Percentiles rank a stretch among this genome's conserved stretches.
Evolutionary conservation across 2,113 vertebrate species (phyloP).

Genomic region (Anseranas semipalmata): DNA sequence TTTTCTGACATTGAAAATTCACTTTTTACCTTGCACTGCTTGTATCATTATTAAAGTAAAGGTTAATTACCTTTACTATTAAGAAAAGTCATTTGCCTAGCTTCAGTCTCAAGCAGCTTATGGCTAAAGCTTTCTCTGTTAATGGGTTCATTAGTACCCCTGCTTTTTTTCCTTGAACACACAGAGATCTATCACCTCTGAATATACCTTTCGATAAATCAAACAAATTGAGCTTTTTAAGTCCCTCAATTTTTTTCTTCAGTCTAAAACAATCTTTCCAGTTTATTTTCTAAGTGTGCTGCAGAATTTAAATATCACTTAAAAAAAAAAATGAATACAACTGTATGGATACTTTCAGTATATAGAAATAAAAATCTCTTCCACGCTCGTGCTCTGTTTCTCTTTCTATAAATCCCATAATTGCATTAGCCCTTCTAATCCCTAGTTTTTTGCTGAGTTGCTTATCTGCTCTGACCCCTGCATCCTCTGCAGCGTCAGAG

Average conservation of each 20-base stretch:
- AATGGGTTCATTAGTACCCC: neutral
- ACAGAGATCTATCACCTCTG: neutral
- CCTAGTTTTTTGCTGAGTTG: neutral
- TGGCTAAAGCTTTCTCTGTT: neutral
- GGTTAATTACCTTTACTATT: slow-evolving; percentile 20
- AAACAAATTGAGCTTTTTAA: neutral
- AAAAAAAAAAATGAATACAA: neutral
- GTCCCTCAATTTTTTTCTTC: neutral
- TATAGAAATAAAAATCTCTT: neutral
- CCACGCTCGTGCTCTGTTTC: neutral
- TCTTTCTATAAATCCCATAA: neutral
- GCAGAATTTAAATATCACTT: neutral
- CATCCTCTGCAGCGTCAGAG: neutral
- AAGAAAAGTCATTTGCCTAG: neutral
- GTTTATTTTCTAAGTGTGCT: neutral
- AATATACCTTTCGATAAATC: neutral
- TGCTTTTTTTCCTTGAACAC: neutral
- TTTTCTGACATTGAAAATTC: neutral
- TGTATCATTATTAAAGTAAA: slow-evolving; percentile 22
- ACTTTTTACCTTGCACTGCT: neutral
- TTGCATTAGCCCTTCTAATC: neutral
- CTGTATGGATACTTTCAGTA: neutral
- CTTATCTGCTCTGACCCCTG: neutral
- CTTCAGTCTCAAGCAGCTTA: neutral
- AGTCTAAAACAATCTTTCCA: neutral